These are phyloP conservation scores for Zaprionus inermis DNA, from an alignment of 1,140 invertebrate species.

Conservation along the genomic window DNA sequence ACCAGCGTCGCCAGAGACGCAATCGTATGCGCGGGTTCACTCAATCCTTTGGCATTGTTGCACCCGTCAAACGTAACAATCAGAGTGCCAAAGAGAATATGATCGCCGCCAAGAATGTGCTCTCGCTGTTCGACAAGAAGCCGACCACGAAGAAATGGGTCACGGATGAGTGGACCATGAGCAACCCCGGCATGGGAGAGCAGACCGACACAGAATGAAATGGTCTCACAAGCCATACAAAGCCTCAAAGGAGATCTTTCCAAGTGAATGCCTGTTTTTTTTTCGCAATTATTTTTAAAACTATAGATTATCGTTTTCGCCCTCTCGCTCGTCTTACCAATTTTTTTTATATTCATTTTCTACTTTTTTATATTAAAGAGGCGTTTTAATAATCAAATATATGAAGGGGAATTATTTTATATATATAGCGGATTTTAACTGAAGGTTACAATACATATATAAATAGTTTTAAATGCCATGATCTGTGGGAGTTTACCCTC, in stretches of 20 bases:
- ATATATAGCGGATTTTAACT: too few species aligned
- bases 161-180: neutral
- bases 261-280: neutral
- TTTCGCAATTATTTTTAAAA: neutral
- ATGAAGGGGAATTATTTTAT: too few species aligned
- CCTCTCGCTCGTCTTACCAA: neutral
- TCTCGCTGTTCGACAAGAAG: slow-evolving; percentile 25
- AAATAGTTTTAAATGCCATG: too few species aligned
- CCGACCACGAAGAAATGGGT: neutral
- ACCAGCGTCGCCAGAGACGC: slow-evolving; percentile 24
- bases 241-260: neutral
- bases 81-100: neutral
- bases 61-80: slow-evolving; percentile 3
- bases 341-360: neutral
- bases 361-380: neutral
- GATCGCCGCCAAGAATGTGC: slow-evolving; percentile 6
- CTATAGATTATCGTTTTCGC: too few species aligned
- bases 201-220: neutral
- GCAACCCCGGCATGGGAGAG: neutral
- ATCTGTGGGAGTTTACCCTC: too few species aligned
- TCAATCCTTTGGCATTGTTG: slow-evolving; percentile 41
- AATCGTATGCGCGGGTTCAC: slow-evolving; percentile 18
- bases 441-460: too few species aligned
- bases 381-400: too few species aligned
- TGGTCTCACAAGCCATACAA: neutral